These are phyloP conservation scores for Tinamus guttatus DNA, from an alignment of 2,113 vertebrate species.

Conservation along the genomic window DNA sequence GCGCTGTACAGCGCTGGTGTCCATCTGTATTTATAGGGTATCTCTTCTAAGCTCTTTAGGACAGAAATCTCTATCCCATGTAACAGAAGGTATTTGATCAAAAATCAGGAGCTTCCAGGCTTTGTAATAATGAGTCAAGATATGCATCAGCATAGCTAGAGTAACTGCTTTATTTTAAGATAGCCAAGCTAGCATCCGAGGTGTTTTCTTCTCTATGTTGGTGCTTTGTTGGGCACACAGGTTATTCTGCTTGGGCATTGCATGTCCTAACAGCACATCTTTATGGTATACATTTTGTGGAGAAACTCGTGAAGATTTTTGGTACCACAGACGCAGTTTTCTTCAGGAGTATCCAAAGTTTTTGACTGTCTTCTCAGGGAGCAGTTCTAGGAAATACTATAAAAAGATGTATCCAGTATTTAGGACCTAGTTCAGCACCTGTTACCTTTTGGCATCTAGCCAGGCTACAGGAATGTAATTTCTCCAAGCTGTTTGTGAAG, in stretches of 20 bases:
- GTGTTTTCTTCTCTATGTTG: neutral
- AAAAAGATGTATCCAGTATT: neutral
- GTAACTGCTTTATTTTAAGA: neutral
- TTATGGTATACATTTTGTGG: neutral
- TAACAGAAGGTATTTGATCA: neutral
- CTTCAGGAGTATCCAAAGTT: neutral
- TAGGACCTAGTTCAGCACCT: neutral
- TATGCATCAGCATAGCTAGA: neutral
- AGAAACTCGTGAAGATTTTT: neutral
- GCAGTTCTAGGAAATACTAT: neutral
- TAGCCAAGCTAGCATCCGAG: neutral
- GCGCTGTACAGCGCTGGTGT: neutral
- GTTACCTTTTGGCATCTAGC: neutral
- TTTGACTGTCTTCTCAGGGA: neutral
- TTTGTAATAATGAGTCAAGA: neutral
- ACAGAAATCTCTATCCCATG: neutral
- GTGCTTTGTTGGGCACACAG: neutral
- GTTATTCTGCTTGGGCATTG: neutral
- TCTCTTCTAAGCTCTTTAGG: neutral
- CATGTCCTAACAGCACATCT: neutral
- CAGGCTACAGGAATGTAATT: neutral
- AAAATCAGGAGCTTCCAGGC: neutral
- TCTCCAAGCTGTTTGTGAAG: neutral
- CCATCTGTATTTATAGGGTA: neutral
- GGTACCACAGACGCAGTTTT: neutral